Evolutionary conservation across 2,797 vertebrate species (phyloP), one percentile per base, ranked within the genome.

Genomic region (Enteromius anoplus): DNA sequence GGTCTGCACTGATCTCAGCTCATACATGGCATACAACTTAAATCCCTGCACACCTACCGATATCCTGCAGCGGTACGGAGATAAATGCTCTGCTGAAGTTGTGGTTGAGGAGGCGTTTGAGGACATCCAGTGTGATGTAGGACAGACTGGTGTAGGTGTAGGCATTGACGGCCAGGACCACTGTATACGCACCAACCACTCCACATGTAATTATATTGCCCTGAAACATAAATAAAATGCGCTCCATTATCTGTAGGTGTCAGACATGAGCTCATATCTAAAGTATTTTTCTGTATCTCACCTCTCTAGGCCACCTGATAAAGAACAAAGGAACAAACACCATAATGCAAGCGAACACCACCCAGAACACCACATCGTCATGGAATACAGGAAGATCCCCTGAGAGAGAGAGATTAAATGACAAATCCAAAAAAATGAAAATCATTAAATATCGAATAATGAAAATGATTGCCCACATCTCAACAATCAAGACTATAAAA

Each of bases 121-220:
- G 96, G 62, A 97, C 70, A 72, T 99, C 95, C 78, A 97, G 89
- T 0, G 96, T 95, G 91, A 99, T 95, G 90, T 95, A 97, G 83
- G 97, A 95, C 53, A 99, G 95, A 87, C 96, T 97, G 71, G 97
- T 98, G 91, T 95, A 96, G 17, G 94, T 19, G 26, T 96, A 99
- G 82, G 95, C 95, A 82, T 95, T 94, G 55, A 96, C 70, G 0
- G 96, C 96, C 78, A 99, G 91, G 23, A 99, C 53, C 26, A 97
- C 92, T 0, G 94, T 87, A 0, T 99, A 98, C 0, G 93, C 96
- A 0, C 98, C 98, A 1, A 96, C 87, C 1, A 96, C 58, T 2
- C 95, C 96, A 78, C 96, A 98, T 0, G 96, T 91, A 79, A 91
- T 51, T 85, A 99, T 97, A 91, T 97, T 99, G 26, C 98, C 94